Percentiles rank a stretch among this genome's conserved stretches.
phyloP scores from a whole-genome alignment of 2,888 invertebrate genomes.

The Acronicta psi region DNA sequence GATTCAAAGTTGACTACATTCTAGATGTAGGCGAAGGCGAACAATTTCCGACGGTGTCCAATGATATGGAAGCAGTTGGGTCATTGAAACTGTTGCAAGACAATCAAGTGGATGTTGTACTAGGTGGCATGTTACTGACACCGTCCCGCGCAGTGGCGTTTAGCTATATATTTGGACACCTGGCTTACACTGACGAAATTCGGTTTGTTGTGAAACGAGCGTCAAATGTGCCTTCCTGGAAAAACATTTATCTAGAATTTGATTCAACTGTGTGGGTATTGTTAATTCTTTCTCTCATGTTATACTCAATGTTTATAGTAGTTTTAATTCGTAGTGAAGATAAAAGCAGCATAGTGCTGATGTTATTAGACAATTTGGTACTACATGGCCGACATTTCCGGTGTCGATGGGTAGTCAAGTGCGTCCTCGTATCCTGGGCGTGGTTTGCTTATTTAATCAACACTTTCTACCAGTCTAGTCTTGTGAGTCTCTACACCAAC shows the following conservation, averaged over 20 bases:
- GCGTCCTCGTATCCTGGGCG: slow-evolving; percentile 65
- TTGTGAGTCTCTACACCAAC: slow-evolving; percentile 60
- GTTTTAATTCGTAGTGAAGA: slow-evolving; percentile 32
- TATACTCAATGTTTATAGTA: slow-evolving; percentile 35
- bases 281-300: slow-evolving; percentile 29
- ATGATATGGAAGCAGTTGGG: slow-evolving; percentile 62
- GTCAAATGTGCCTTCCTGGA: slow-evolving; percentile 39
- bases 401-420: slow-evolving; percentile 37
- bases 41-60: slow-evolving; percentile 56
- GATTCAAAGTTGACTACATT: slow-evolving; percentile 65
- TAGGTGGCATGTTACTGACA: slow-evolving; percentile 40
- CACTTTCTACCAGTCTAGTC: slow-evolving; percentile 56
- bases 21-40: slow-evolving; percentile 53
- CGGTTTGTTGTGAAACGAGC: slow-evolving; percentile 39
- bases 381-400: slow-evolving; percentile 32
- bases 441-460: slow-evolving; percentile 64
- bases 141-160: slow-evolving; percentile 42
- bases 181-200: slow-evolving; percentile 43
- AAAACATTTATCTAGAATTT: slow-evolving; percentile 51
- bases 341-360: slow-evolving; percentile 30
- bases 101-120: slow-evolving; percentile 34
- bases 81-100: slow-evolving; percentile 48
- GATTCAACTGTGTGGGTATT: slow-evolving; percentile 45
- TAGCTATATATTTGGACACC: slow-evolving; percentile 30
- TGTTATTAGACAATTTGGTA: slow-evolving; percentile 28